Conservation (phyloP, 2,113 vertebrate species). For the Erythrolamprus reginae region DNA sequence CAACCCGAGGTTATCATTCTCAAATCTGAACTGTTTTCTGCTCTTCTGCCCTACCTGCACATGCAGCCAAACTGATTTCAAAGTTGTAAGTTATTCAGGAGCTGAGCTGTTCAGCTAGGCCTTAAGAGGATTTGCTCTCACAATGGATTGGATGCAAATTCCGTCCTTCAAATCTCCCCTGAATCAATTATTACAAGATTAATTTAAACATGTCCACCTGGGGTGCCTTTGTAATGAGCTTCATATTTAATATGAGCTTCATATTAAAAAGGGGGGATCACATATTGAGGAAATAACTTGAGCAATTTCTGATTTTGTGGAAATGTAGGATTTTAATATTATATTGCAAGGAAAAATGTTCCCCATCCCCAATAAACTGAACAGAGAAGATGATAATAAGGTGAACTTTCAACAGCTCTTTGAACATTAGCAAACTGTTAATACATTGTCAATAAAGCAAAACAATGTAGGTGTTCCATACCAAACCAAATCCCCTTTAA, state of each 20-base stretch:
- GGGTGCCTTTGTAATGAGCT: slow-evolving; percentile 56
- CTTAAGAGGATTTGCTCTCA: slow-evolving; percentile 66
- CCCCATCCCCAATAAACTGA: slow-evolving; percentile 51
- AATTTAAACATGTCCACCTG: slow-evolving; percentile 67
- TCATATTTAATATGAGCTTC: slow-evolving; percentile 62
- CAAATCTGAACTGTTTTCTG: neutral
- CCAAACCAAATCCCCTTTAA: neutral
- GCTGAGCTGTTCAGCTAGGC: slow-evolving; percentile 58
- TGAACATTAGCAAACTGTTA: slow-evolving; percentile 61
- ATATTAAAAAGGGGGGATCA: slow-evolving; percentile 65
- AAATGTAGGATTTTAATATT: slow-evolving; percentile 65
- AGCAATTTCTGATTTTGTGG: slow-evolving; percentile 61
- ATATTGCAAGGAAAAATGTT: slow-evolving; percentile 46
- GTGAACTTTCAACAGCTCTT: slow-evolving; percentile 57
- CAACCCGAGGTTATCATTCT: neutral
- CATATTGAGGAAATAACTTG: slow-evolving; percentile 60
- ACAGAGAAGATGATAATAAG: slow-evolving; percentile 49
- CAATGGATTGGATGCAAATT: slow-evolving; percentile 74
- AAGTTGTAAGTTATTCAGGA: slow-evolving; percentile 57
- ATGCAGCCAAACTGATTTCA: slow-evolving; percentile 56
- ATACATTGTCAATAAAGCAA: slow-evolving; percentile 24
- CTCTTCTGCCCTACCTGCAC: neutral
- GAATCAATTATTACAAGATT: slow-evolving; percentile 78
- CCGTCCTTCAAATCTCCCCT: slow-evolving; percentile 71
- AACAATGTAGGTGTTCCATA: neutral